phyloP scores from a whole-genome alignment of 2,113 vertebrate genomes.

The Pithys albifrons region DNA sequence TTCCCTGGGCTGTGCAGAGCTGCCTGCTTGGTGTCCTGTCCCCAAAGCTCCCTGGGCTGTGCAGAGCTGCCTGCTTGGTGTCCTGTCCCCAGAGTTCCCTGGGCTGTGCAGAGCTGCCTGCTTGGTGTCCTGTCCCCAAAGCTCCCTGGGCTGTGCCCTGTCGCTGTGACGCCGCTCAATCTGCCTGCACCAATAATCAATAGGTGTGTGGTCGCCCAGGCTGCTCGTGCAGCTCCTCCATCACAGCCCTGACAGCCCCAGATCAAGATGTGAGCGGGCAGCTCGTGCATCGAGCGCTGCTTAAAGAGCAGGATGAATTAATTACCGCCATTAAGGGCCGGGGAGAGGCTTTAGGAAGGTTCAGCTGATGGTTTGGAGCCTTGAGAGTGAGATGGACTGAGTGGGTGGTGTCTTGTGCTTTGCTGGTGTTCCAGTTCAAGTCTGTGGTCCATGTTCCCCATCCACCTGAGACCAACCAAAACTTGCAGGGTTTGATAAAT shows the following conservation, averaged over 20 bases:
- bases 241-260: conserved; percentile 35
- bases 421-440: fast-evolving
- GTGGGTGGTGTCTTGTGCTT: background rate
- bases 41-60: background rate
- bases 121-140: background rate
- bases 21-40: background rate
- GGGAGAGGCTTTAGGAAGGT: background rate
- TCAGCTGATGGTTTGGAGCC: background rate
- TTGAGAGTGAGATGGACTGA: fast-evolving
- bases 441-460: background rate
- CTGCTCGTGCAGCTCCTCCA: conserved; percentile 36
- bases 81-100: background rate
- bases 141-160: background rate
- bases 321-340: background rate
- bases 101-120: background rate
- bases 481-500: background rate
- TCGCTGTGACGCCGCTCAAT: background rate
- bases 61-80: background rate
- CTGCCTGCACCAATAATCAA: background rate
- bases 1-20: background rate
- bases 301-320: conserved; percentile 34
- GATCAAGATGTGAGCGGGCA: background rate
- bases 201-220: background rate
- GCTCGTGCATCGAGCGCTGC: background rate
- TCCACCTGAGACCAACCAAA: fast-evolving